A percentile compares a stretch with the other conserved stretches of the same genome.
Conservation (phyloP, 2,888 invertebrate species). For the Nematopogon swammerdamellus region DNA sequence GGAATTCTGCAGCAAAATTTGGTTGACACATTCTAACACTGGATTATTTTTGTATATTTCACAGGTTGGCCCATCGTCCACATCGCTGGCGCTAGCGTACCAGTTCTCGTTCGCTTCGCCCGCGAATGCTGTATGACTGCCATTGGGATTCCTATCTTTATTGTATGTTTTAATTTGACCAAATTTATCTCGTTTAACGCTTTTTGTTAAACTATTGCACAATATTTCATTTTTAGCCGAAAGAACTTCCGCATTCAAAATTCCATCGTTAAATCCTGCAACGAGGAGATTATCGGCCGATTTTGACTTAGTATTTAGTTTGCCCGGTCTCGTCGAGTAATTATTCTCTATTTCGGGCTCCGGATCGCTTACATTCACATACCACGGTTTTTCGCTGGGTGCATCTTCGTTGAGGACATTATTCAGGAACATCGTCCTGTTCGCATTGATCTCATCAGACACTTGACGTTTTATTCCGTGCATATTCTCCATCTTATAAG, state of each 20-base stretch:
- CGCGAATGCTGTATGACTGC: slow-evolving; percentile 7
- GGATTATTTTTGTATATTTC: slow-evolving; percentile 77
- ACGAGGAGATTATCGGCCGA: slow-evolving; percentile 36
- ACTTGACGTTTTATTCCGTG: slow-evolving; percentile 54
- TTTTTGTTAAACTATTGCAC: slow-evolving; percentile 34
- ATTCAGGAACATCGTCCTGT: slow-evolving; percentile 40
- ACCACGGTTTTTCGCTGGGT: slow-evolving; percentile 45
- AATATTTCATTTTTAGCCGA: slow-evolving; percentile 45
- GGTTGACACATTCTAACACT: slow-evolving; percentile 82
- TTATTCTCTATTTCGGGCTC: slow-evolving; percentile 37
- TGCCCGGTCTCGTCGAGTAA: slow-evolving; percentile 18
- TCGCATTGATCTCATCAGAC: slow-evolving; percentile 46
- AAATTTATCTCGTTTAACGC: slow-evolving; percentile 5
- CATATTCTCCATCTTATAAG: slow-evolving; percentile 53
- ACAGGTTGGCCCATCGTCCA: slow-evolving; percentile 67
- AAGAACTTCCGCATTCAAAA: slow-evolving; percentile 30
- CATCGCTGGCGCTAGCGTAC: slow-evolving; percentile 78
- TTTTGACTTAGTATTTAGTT: slow-evolving; percentile 31
- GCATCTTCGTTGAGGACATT: slow-evolving; percentile 37
- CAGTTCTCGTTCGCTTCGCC: slow-evolving; percentile 67
- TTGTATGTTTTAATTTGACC: slow-evolving; percentile 10
- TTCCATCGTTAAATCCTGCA: slow-evolving; percentile 26
- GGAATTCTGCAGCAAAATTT: slow-evolving; percentile 74
- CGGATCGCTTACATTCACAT: slow-evolving; percentile 49
- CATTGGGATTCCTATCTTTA: slow-evolving; percentile 24